phyloP scores from a whole-genome alignment of 1,140 invertebrate genomes.

The Coelopa frigida region DNA sequence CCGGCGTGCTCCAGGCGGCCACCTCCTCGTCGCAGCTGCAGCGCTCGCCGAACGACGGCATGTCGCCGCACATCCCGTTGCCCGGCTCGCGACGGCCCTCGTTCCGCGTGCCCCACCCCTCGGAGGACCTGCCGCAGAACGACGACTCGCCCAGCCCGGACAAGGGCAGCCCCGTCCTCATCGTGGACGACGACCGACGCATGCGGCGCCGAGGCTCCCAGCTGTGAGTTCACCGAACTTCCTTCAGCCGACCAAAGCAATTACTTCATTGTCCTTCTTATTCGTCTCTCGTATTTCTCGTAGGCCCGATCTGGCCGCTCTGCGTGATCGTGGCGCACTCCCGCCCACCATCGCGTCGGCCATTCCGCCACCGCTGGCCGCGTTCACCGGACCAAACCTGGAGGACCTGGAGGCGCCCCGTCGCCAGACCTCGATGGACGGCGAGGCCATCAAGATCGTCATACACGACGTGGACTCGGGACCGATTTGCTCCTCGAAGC shows the following conservation, averaged over 20 bases:
- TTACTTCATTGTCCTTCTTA: not conserved
- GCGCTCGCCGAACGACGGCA: slow-evolving; percentile 33
- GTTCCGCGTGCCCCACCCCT: slow-evolving; percentile 52
- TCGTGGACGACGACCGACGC: slow-evolving; percentile 65
- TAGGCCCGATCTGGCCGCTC: slow-evolving; percentile 66
- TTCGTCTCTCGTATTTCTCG: slow-evolving; percentile 10
- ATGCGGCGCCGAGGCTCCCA: slow-evolving; percentile 66
- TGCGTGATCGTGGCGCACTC: slow-evolving; percentile 53
- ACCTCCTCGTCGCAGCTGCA: slow-evolving; percentile 27
- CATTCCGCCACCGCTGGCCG: slow-evolving; percentile 48
- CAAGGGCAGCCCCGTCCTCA: slow-evolving; percentile 47
- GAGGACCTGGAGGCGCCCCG: slow-evolving; percentile 55
- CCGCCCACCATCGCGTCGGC: slow-evolving; percentile 47
- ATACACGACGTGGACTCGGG: slow-evolving; percentile 83
- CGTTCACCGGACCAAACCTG: slow-evolving; percentile 48
- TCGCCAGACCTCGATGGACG: slow-evolving; percentile 76
- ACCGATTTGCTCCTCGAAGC: slow-evolving; percentile 57
- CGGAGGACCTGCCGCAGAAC: slow-evolving; percentile 50
- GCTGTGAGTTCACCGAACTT: slow-evolving; percentile 60
- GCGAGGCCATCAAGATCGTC: slow-evolving; percentile 85
- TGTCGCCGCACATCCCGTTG: slow-evolving; percentile 36
- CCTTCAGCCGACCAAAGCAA: not conserved
- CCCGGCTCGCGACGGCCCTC: slow-evolving; percentile 56
- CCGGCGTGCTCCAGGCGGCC: slow-evolving; percentile 32
- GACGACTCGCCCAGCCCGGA: slow-evolving; percentile 48